Base-by-base conservation (phyloP, 35 echinoderm and acorn worm genomes). In the Patiria miniata region DNA sequence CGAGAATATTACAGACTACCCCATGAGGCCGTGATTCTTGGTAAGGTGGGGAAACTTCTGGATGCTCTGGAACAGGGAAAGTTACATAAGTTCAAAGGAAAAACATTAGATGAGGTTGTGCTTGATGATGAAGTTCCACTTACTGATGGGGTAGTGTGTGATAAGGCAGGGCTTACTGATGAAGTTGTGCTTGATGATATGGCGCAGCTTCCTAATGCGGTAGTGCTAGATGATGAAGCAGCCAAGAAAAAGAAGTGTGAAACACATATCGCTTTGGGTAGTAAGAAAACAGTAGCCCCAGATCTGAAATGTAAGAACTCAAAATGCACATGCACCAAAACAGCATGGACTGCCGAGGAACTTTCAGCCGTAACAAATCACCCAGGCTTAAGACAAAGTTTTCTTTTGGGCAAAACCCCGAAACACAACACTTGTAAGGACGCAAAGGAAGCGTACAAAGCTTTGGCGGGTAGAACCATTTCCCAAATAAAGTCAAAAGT, bases 1-100 rank as follows among this genome's bases (percentile, higher is more conserved):
- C 23, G 81, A 8, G 39, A 94, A 60, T 94, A 94, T 37, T 94
- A 93, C 42, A 19, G 91, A n/a, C 82, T 93, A 34, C 91, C 91
- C 29, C 17, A 50, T 47, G 81, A 93, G 37, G 69, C 86, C n/a
- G 17, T 89, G 18, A n/a, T 88, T 16, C 39, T 93, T 1, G 81
- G 86, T 21, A 93, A 93, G 77, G 87, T 93, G 39, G 77, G 79
- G 17, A 89, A 89, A 83, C 36, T 89, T 39, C 87, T 93, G 8
- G 18, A 23, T 68, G 44, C 82, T 7, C 2, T 82, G 36, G 81
- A 86, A 51, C 78, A 90, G 61, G 86, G 91, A 8, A 37, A 39
- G 81, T 68, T 87, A 19, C 90, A 92, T 78, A 59, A 87, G 36
- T 87, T 19, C 33, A 39, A 83, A 58, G 91, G 81, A 1, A 37